A percentile compares a stretch with the other conserved stretches of the same genome.
Evolutionary conservation across 2,797 vertebrate species (phyloP).

Genomic region (Sebastolobus altivelis): DNA sequence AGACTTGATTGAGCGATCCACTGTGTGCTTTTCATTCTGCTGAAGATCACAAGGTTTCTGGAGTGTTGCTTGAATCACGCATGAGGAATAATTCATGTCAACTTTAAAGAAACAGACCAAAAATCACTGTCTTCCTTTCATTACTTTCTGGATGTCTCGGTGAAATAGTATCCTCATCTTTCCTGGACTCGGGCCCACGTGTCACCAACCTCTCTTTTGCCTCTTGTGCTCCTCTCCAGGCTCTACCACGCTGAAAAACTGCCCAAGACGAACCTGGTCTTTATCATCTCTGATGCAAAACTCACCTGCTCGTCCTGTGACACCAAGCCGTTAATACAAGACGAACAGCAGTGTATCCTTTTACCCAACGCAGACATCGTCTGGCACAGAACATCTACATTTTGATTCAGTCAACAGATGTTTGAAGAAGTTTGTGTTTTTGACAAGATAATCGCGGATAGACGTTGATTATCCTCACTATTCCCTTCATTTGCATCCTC

Average conservation of each 20-base stretch:
- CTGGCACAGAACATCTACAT: slow-evolving; percentile 13
- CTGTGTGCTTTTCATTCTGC: slow-evolving; percentile 40
- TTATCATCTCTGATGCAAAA: slow-evolving; percentile 93
- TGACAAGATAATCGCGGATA: slow-evolving; percentile 19
- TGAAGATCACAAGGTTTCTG: slow-evolving; percentile 17
- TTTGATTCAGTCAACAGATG: slow-evolving; percentile 47
- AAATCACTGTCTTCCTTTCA: slow-evolving; percentile 12
- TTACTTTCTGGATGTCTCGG: slow-evolving; percentile 40
- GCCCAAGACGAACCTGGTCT: slow-evolving; percentile 94
- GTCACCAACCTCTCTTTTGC: slow-evolving; percentile 59
- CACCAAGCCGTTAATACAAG: slow-evolving; percentile 88
- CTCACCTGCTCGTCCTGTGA: slow-evolving; percentile 87
- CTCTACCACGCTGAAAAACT: slow-evolving; percentile 95
- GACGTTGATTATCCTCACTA: not conserved
- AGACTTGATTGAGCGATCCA: slow-evolving; percentile 7
- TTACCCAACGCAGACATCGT: slow-evolving; percentile 34
- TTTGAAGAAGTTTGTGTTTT: slow-evolving; percentile 17
- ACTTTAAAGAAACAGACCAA: not conserved
- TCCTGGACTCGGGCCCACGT: slow-evolving; percentile 56
- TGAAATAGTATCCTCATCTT: slow-evolving; percentile 54
- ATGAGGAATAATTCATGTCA: not conserved
- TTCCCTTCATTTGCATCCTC: not conserved
- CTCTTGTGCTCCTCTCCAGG: slow-evolving; percentile 78
- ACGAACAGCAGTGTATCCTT: slow-evolving; percentile 97
- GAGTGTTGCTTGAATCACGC: slow-evolving; percentile 5